phyloP scores from a whole-genome alignment of 2,888 invertebrate species.

The Molorchus minor region DNA sequence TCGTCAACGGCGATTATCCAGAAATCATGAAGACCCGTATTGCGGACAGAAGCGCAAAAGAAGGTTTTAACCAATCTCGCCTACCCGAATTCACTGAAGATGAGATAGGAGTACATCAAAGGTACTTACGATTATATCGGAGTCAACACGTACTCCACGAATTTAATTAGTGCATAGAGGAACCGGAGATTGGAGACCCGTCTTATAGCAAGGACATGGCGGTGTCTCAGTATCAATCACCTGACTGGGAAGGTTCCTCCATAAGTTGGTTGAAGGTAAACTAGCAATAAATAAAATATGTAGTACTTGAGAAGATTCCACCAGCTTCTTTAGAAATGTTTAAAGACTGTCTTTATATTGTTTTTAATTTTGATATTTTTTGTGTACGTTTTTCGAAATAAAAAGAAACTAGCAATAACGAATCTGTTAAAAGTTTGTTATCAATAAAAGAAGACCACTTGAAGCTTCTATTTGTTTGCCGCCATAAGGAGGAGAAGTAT shows the following conservation, averaged over 20 bases:
- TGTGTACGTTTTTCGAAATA: too few species aligned
- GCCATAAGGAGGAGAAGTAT: too few species aligned
- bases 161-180: slow-evolving; percentile 30
- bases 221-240: slow-evolving; percentile 32
- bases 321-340: too few species aligned
- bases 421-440: too few species aligned
- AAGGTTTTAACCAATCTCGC: slow-evolving; percentile 69
- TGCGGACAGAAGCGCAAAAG: slow-evolving; percentile 66
- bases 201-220: slow-evolving; percentile 38
- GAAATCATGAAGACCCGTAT: slow-evolving; percentile 70
- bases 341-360: too few species aligned
- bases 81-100: slow-evolving; percentile 70
- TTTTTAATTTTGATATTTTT: too few species aligned
- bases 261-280: slow-evolving; percentile 59
- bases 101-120: slow-evolving; percentile 63
- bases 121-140: slow-evolving; percentile 33
- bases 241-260: slow-evolving; percentile 58
- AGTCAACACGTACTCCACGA: slow-evolving; percentile 41
- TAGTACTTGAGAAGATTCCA: too few species aligned
- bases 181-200: slow-evolving; percentile 15
- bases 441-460: too few species aligned
- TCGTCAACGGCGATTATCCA: slow-evolving; percentile 75
- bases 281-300: too few species aligned
- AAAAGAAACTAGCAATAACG: too few species aligned
- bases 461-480: too few species aligned